Evolutionary conservation across 2,797 vertebrate species (phyloP).

Genomic region (Acanthornis magna): DNA sequence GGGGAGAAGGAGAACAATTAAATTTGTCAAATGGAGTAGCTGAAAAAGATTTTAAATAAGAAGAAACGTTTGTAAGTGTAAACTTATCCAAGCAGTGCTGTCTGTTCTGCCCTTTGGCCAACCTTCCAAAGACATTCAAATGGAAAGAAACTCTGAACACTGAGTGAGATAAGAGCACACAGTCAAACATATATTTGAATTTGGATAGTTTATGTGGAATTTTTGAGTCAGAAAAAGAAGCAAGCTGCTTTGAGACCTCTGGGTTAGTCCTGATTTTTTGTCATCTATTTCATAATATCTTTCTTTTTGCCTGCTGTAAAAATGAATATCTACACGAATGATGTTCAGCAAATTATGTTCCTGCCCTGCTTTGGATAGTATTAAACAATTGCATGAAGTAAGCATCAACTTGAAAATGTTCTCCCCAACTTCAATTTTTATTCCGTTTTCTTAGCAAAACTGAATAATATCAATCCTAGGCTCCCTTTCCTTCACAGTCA

Average conservation of each 20-base stretch:
- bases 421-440: not conserved
- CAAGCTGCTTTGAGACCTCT: not conserved
- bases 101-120: not conserved
- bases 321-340: accelerated
- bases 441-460: not conserved
- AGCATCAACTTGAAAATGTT: not conserved
- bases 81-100: not conserved
- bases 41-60: not conserved
- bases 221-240: not conserved
- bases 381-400: not conserved
- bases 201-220: not conserved
- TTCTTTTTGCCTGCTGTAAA: not conserved
- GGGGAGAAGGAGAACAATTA: not conserved
- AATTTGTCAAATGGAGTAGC: not conserved
- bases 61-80: not conserved
- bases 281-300: not conserved
- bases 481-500: not conserved
- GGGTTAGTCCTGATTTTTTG: not conserved
- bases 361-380: not conserved
- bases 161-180: not conserved
- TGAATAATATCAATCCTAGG: not conserved
- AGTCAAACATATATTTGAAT: not conserved
- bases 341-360: not conserved
- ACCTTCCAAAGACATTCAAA: not conserved
- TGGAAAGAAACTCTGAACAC: not conserved